A percentile compares a stretch with the other conserved stretches of the same genome.
Evolutionary conservation across 2,113 vertebrate species (phyloP).

Genomic region (Cyrtonyx montezumae): DNA sequence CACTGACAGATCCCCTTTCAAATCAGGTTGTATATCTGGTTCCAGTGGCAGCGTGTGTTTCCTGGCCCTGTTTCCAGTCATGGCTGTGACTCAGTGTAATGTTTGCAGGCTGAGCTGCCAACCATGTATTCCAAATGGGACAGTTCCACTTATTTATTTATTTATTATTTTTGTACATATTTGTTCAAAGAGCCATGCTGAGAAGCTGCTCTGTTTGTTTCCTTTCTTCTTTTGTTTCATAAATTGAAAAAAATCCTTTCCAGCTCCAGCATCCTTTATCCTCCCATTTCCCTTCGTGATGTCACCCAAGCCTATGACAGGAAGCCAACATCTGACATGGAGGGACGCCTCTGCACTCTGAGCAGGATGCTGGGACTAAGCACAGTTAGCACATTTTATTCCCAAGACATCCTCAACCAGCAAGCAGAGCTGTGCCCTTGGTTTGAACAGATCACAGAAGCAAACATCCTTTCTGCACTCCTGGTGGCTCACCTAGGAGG

Average conservation of each 20-base stretch:
- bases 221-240: slow-evolving; percentile 70
- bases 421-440: slow-evolving; percentile 6
- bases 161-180: slow-evolving; percentile 55
- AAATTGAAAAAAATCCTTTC: slow-evolving; percentile 63
- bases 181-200: slow-evolving; percentile 58
- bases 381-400: slow-evolving; percentile 47
- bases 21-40: slow-evolving; percentile 1
- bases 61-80: slow-evolving; percentile 44
- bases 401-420: slow-evolving; percentile 31
- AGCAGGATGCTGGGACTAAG: slow-evolving; percentile 59
- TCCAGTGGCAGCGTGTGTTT: slow-evolving; percentile 33
- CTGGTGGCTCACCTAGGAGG: not conserved
- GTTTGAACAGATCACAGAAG: not conserved
- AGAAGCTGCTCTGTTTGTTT: slow-evolving; percentile 64
- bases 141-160: slow-evolving; percentile 7
- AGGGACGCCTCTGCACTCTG: slow-evolving; percentile 58
- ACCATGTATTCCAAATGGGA: slow-evolving; percentile 39
- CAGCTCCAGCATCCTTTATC: slow-evolving; percentile 66
- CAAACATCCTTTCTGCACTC: not conserved
- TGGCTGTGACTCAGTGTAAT: slow-evolving; percentile 41
- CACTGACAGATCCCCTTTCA: not conserved
- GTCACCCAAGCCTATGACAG: slow-evolving; percentile 63
- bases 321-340: slow-evolving; percentile 59
- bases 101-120: slow-evolving; percentile 58
- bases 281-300: slow-evolving; percentile 70